Evolutionary conservation across 2,113 vertebrate species (phyloP), one percentile per base, ranked within the genome.

Genomic region (Corapipo altera): DNA sequence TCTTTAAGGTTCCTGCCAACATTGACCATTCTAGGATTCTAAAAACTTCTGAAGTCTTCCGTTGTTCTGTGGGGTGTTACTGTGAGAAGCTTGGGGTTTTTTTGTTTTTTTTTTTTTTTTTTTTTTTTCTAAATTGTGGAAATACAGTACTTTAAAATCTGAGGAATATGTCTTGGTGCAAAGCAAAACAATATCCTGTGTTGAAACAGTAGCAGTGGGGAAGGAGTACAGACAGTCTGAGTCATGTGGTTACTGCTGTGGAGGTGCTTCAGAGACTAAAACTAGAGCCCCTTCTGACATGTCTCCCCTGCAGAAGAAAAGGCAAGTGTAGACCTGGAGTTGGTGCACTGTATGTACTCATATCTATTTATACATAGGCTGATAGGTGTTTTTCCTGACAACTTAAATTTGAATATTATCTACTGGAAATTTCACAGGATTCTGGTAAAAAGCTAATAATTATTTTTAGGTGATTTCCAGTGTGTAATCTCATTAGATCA

Each of bases 381-480:
- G 90, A 16, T 57, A 27, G 12, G 37, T 70, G 23, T 89, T 96
- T 88, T 88, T 88, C 17, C 33, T 95, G 71, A 80, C 76, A 64
- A 44, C 89, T 92, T 85, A 75, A 93, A 83, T 96, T 97, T 96
- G 83, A 97, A 78, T 93, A 73, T 85, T 91, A 79, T 61, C 81
- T 86, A 67, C 71, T 81, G 80, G 73, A 97, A 98, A 95, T 88
- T 89, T 95, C 75, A 66, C 89, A 77, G 87, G 74, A 84, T 97
- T 97, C 96, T 89, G 89, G 94, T 97, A 97, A 97, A 64, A 41
- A 95, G 74, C 39, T 97, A 95, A 97, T 88, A 94, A 71, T 96
- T 96, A 85, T 91, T 96, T 88, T 86, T 71, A 93, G 94, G 70
- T 95, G 90, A 91, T 97, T 98, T 97, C 91, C 89, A 87, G 57